Conservation (phyloP, 1,140 invertebrate genomes). For the Drosophila setifemur region DNA sequence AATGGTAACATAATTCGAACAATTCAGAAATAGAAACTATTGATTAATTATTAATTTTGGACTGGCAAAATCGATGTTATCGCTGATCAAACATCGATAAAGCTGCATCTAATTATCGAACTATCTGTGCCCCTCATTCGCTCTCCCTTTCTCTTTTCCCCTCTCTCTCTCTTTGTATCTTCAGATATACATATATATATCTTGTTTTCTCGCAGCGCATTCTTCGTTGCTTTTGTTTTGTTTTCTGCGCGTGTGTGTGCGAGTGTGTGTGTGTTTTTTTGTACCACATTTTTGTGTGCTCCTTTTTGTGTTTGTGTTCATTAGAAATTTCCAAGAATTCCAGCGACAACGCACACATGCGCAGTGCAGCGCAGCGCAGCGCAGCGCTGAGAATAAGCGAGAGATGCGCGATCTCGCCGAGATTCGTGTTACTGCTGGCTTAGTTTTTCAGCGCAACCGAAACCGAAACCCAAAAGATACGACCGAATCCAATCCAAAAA, state of each 20-base stretch:
- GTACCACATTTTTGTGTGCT: slow-evolving; percentile 69
- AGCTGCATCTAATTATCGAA: slow-evolving; percentile 12
- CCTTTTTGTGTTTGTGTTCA: slow-evolving; percentile 77
- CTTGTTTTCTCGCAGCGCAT: slow-evolving; percentile 55
- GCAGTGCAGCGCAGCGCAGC: not conserved
- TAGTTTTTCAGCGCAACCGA: slow-evolving; percentile 71
- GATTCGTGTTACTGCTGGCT: slow-evolving; percentile 78
- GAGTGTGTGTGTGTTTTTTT: too few relatives aligned
- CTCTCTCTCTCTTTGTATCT: slow-evolving; percentile 17
- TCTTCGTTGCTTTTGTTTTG: slow-evolving; percentile 43
- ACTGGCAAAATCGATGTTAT: not conserved
- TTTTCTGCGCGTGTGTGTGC: too few relatives aligned
- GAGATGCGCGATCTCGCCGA: slow-evolving; percentile 4
- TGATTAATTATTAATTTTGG: not conserved
- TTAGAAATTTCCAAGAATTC: slow-evolving; percentile 76
- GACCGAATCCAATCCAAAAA: slow-evolving; percentile 3
- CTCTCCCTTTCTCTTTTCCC: not conserved
- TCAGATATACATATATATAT: slow-evolving; percentile 37
- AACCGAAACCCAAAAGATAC: not conserved
- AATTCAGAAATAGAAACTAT: not conserved
- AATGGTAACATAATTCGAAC: not conserved
- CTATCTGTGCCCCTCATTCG: too few relatives aligned
- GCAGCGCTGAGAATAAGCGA: not conserved
- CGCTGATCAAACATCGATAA: slow-evolving; percentile 10
- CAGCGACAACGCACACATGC: slow-evolving; percentile 59